These are phyloP conservation scores for Diploptera punctata DNA, from an alignment of 2,888 invertebrate species.

Conservation along the genomic window DNA sequence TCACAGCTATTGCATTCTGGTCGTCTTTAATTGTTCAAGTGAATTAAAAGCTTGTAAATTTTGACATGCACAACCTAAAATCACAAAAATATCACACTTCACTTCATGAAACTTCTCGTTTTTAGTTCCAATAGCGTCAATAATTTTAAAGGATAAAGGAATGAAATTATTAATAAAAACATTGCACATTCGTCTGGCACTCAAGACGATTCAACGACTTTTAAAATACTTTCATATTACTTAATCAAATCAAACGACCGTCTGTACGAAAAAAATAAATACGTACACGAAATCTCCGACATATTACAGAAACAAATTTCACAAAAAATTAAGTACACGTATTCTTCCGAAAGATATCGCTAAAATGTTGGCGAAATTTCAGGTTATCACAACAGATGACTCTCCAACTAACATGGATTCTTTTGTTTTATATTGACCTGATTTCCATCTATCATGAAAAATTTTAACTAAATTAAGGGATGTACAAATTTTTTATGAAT, in stretches of 20 bases:
- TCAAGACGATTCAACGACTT: not conserved
- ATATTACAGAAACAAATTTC: not conserved
- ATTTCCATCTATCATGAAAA: too few relatives aligned
- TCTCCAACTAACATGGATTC: too few relatives aligned
- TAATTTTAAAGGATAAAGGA: not conserved
- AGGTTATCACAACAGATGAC: too few relatives aligned
- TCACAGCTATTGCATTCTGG: constrained; percentile 10
- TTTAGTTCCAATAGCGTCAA: not conserved
- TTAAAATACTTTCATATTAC: not conserved
- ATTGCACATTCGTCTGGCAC: not conserved
- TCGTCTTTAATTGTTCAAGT: not conserved
- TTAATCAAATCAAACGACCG: not conserved
- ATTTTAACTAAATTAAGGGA: too few relatives aligned
- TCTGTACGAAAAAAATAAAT: not conserved
- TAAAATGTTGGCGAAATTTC: too few relatives aligned
- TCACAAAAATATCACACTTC: too few relatives aligned
- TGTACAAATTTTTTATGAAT: too few relatives aligned
- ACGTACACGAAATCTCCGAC: not conserved
- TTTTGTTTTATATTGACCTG: too few relatives aligned
- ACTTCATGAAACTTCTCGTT: constrained; percentile 3
- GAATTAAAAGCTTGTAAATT: not conserved
- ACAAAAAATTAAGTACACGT: too few relatives aligned
- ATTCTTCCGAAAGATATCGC: not conserved
- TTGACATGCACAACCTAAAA: not conserved
- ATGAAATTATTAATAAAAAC: not conserved